These are phyloP conservation scores for Melanotaenia duboulayi DNA, from an alignment of 2,113 vertebrate genomes.

Conservation along the genomic window DNA sequence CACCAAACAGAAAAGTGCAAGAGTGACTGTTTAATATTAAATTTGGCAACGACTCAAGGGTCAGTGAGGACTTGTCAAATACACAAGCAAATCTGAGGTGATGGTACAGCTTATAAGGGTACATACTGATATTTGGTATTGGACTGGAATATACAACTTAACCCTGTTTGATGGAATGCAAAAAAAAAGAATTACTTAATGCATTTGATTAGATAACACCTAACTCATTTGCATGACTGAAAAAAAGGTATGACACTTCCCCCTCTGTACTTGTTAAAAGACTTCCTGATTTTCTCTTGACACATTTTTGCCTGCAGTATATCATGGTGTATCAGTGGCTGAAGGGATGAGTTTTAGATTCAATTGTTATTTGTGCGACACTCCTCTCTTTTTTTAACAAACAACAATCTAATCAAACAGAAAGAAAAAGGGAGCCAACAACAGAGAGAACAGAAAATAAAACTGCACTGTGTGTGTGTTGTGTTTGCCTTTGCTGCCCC, in stretches of 20 bases:
- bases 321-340: background rate
- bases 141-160: background rate
- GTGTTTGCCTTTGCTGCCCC: constrained; percentile 30
- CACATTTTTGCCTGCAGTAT: background rate
- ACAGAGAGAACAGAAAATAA: background rate
- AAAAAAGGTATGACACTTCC: background rate
- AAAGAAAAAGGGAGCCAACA: background rate
- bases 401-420: background rate
- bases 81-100: background rate
- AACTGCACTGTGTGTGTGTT: background rate
- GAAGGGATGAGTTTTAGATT: background rate
- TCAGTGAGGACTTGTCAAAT: background rate
- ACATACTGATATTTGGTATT: background rate
- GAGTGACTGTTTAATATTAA: constrained; percentile 14
- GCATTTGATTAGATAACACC: background rate
- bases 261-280: background rate
- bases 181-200: background rate
- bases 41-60: background rate
- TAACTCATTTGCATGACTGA: background rate
- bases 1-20: constrained; percentile 4
- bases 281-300: background rate
- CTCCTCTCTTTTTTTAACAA: background rate
- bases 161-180: background rate
- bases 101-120: background rate
- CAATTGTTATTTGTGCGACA: background rate